Percentiles rank a stretch among this genome's conserved stretches.
These are phyloP conservation scores for Mormyrops attenuatus DNA, from an alignment of 2,797 vertebrate species.

Conservation along the genomic window DNA sequence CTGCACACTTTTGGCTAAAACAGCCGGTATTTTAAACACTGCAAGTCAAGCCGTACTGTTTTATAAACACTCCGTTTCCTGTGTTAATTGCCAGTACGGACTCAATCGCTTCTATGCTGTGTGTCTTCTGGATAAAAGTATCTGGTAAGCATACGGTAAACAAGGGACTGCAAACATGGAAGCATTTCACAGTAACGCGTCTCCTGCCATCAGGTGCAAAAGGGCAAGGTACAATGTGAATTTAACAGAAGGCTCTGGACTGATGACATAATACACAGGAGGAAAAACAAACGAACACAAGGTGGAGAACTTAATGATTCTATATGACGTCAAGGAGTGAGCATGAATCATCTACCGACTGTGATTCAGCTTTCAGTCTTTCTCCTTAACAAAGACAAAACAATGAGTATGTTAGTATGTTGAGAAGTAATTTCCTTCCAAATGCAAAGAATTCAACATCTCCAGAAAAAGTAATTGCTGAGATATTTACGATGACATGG, in stretches of 20 bases:
- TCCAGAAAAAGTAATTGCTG: neutral
- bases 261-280: neutral
- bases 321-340: neutral
- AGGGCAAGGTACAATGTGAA: neutral
- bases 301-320: neutral
- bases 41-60: neutral
- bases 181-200: neutral
- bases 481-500: neutral
- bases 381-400: neutral
- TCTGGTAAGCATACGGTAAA: neutral
- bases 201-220: neutral
- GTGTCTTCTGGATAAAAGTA: neutral
- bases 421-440: neutral
- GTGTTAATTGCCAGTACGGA: neutral
- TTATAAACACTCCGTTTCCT: neutral
- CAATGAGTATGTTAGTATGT: neutral
- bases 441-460: neutral
- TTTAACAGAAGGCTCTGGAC: neutral
- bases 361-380: neutral
- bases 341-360: neutral
- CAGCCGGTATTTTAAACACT: neutral
- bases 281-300: neutral
- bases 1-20: neutral
- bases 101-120: neutral
- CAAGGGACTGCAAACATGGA: neutral